Evolutionary conservation across 2,888 invertebrate species (phyloP), one percentile per base, ranked within the genome.

Genomic region (Volucella inanis): DNA sequence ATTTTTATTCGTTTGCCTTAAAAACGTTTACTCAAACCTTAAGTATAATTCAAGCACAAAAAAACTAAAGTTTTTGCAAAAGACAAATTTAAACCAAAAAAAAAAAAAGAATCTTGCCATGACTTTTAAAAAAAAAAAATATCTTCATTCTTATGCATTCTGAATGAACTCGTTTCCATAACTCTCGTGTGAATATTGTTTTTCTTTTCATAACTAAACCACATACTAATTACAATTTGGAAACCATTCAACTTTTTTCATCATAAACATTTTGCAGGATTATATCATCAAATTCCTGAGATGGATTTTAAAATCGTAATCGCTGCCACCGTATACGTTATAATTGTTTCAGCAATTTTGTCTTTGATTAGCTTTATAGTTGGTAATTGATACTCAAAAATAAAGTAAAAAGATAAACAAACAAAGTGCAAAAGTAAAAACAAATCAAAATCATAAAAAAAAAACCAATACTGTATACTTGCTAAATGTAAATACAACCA

Each of bases 211-310:
- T 55, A 61, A 76, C 71, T 70, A 74, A 79, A 52, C 71, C 57
- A 71, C 45, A 55, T 77, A 74, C 70, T 83, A 72, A 78, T 64
- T 62, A 43, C 80, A 80, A 47, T 15, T 84, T 80, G 68, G 72
- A 81, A 87, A 85, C 62, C 65, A 87, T 87, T 88, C 86, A 87
- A 79, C 87, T 87, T 43, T 86, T 52, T 57, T 77, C 72, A 74
- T 81, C 74, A 74, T 76, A 78, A 87, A 76, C 52, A 61, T 75
- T 87, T 91, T 91, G 88, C 91, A 91, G 91, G 91, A 91, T 87
- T 91, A 90, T 90, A 90, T 91, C 90, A 90, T 90, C 90, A 91
- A 91, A 90, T 91, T 91, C 88, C 90, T 91, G 90, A 91, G 91
- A 89, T 91, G 91, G 91, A 91, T 91, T 88, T 91, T 91, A 91